Percentiles rank a stretch among this genome's conserved stretches.
phyloP scores from a whole-genome alignment of 2,113 vertebrate species.

The Scolopax mira region DNA sequence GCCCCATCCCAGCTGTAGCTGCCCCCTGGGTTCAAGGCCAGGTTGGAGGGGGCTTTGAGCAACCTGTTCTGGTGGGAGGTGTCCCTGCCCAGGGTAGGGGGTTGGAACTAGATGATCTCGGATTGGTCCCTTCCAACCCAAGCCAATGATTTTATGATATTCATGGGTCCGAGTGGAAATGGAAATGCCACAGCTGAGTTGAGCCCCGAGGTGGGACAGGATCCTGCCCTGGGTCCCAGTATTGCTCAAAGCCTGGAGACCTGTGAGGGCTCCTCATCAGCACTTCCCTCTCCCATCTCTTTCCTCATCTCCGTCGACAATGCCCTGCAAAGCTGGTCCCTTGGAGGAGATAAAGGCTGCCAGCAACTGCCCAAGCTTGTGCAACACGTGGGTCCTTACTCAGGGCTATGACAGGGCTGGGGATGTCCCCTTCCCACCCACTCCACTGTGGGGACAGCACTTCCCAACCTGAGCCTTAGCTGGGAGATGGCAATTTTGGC shows the following conservation, averaged over 20 bases:
- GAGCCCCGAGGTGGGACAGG: background rate
- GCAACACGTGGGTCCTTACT: accelerated
- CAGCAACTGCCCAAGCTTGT: background rate
- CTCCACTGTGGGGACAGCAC: accelerated
- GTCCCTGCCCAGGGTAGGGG: background rate
- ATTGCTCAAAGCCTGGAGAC: background rate
- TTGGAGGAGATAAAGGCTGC: background rate
- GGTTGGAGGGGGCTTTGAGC: background rate
- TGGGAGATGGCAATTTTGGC: constrained; percentile 46
- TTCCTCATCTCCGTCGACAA: background rate
- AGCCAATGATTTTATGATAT: background rate
- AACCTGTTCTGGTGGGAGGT: background rate
- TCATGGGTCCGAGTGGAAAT: background rate
- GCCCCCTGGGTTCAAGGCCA: background rate
- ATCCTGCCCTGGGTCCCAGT: background rate
- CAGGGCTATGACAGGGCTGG: background rate
- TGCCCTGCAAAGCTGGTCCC: background rate
- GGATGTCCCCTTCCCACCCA: background rate
- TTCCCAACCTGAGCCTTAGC: background rate
- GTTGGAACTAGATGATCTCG: background rate
- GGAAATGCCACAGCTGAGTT: background rate
- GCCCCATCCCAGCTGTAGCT: background rate
- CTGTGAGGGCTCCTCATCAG: background rate
- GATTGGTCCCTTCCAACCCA: background rate
- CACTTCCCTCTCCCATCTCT: background rate